phyloP scores from a whole-genome alignment of 2,888 invertebrate species.

The Platycnemis pennipes region DNA sequence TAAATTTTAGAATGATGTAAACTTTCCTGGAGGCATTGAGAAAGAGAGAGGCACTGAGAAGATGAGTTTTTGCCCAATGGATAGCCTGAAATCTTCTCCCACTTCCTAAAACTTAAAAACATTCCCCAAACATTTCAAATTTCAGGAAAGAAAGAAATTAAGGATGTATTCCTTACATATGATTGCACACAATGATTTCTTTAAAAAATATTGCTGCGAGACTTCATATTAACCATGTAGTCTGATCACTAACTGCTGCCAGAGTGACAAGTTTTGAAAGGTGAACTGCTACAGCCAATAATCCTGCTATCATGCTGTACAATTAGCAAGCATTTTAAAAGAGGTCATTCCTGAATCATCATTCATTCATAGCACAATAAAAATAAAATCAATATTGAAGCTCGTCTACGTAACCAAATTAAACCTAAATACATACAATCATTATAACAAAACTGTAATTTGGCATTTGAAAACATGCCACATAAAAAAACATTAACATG shows the following conservation, averaged over 20 bases:
- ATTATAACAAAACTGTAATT: neutral
- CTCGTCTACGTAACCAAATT: neutral
- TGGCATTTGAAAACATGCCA: constrained; percentile 11
- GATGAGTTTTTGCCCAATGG: neutral
- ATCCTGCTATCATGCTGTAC: constrained; percentile 1
- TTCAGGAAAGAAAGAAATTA: neutral
- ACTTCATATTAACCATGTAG: neutral
- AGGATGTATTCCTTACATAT: neutral
- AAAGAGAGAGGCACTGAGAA: neutral
- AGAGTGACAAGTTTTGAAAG: neutral
- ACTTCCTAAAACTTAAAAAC: neutral
- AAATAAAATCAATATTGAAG: neutral
- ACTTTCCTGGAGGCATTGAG: neutral
- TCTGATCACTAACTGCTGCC: neutral
- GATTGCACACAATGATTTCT: neutral
- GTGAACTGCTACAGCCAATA: neutral
- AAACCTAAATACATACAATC: neutral
- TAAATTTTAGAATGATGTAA: neutral
- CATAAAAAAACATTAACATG: constrained; percentile 13
- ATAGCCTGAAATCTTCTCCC: neutral
- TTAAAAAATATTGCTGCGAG: neutral
- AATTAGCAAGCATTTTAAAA: neutral
- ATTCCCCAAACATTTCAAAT: neutral
- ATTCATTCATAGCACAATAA: neutral
- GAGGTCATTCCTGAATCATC: neutral